A percentile compares a stretch with the other conserved stretches of the same genome.
Evolutionary conservation across 2,888 invertebrate genomes (phyloP).

Genomic region (Gastrophysa polygoni): DNA sequence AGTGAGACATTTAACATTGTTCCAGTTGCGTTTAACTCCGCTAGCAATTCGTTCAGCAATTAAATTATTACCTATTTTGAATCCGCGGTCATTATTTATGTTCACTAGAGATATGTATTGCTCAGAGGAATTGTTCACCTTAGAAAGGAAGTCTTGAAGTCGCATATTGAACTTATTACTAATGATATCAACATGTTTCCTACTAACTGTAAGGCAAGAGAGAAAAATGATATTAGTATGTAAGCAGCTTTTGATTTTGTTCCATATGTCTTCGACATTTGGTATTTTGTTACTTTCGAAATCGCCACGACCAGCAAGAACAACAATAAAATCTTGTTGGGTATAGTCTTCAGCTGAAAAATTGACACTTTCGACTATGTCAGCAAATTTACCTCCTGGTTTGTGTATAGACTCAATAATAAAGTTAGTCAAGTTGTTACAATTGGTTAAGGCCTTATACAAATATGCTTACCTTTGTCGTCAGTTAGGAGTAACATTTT

Average conservation of each 20-base stretch:
- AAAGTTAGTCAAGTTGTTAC: constrained; percentile 9
- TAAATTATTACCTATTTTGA: too few species aligned
- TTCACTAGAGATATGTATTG: too few species aligned
- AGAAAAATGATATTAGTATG: too few species aligned
- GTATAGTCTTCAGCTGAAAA: constrained; percentile 1
- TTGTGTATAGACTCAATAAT: constrained; percentile 12
- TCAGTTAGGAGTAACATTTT: constrained; percentile 9
- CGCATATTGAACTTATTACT: neutral
- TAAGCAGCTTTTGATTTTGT: too few species aligned
- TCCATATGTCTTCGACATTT: too few species aligned
- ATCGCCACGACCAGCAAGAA: constrained; percentile 9
- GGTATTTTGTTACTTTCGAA: too few species aligned
- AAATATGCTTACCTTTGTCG: constrained; percentile 9
- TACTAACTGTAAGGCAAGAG: constrained; percentile 3
- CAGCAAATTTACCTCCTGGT: constrained; percentile 11
- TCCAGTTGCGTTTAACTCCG: too few species aligned
- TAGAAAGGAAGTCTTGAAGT: too few species aligned
- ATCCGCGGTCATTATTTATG: too few species aligned
- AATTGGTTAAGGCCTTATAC: constrained; percentile 7
- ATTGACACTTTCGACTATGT: constrained; percentile 11
- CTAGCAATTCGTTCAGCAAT: too few species aligned
- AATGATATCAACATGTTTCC: constrained; percentile 4
- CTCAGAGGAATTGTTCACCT: too few species aligned
- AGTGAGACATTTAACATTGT: too few species aligned
- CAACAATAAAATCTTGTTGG: constrained; percentile 7